phyloP scores from a whole-genome alignment of 1,140 invertebrate species.

The Anastatus disparis region DNA sequence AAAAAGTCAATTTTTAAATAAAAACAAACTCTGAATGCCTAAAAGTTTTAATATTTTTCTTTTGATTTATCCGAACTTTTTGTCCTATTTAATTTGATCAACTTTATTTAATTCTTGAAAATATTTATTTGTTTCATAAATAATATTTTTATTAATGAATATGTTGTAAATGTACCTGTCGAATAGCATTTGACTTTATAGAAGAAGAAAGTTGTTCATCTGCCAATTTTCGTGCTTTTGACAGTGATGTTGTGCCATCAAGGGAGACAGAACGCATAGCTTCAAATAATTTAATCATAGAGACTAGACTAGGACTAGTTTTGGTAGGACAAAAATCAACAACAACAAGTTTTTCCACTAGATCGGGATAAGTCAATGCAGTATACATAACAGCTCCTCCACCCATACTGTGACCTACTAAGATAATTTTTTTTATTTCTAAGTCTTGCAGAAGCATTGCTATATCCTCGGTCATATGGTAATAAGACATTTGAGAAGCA shows the following conservation, averaged over 20 bases:
- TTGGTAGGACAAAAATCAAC: slow-evolving; percentile 85
- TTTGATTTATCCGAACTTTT: no score
- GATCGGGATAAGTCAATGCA: slow-evolving; percentile 77
- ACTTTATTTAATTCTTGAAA: slow-evolving; percentile 50
- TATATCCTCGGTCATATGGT: slow-evolving; percentile 79
- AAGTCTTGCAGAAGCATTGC: slow-evolving; percentile 73
- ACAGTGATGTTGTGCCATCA: slow-evolving; percentile 70
- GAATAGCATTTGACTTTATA: slow-evolving; percentile 63
- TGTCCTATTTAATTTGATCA: no score
- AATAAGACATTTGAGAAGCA: slow-evolving; percentile 75
- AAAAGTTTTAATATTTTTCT: no score
- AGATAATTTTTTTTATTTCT: slow-evolving; percentile 70
- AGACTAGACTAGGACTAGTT: slow-evolving; percentile 71
- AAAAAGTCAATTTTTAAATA: slow-evolving; percentile 13
- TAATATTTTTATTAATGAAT: slow-evolving; percentile 49
- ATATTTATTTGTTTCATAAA: slow-evolving; percentile 52
- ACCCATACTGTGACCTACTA: slow-evolving; percentile 93
- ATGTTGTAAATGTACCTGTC: slow-evolving; percentile 61
- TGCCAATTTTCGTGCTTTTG: slow-evolving; percentile 72
- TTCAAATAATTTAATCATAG: slow-evolving; percentile 74
- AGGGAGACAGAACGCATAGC: slow-evolving; percentile 73
- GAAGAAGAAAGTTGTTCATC: slow-evolving; percentile 66
- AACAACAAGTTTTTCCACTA: slow-evolving; percentile 82
- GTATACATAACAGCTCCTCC: slow-evolving; percentile 85
- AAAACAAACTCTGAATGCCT: not conserved